Conservation (phyloP, 2,113 vertebrate species). For the Saccopteryx bilineata region DNA sequence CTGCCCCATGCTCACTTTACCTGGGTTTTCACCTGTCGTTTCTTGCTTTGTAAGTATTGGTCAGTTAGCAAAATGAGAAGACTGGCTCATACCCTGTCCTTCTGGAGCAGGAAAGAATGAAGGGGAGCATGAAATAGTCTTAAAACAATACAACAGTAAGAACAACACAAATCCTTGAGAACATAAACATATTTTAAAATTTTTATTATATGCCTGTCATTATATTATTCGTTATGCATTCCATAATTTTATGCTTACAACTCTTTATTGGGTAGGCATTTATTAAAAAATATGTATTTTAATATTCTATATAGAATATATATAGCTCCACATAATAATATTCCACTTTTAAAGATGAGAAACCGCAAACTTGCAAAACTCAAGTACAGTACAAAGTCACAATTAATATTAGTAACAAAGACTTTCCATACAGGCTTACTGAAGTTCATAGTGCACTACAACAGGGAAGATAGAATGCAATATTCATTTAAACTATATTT, state of each 20-base stretch:
- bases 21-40: fast-evolving
- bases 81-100: neutral
- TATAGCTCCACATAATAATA: neutral
- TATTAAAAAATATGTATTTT: neutral
- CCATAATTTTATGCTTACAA: neutral
- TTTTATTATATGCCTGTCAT: neutral
- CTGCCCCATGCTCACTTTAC: neutral
- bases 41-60: neutral
- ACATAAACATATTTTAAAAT: neutral
- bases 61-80: neutral
- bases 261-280: neutral
- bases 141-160: neutral
- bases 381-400: neutral
- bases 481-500: neutral
- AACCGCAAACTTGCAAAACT: neutral
- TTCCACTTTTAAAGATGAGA: neutral
- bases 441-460: neutral
- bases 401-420: neutral
- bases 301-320: neutral
- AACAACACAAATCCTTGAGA: neutral
- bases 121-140: neutral
- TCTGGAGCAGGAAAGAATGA: neutral
- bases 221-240: neutral
- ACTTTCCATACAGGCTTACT: neutral
- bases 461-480: neutral